A percentile compares a stretch with the other conserved stretches of the same genome.
These are phyloP conservation scores for Protomyctophum bolini DNA, from an alignment of 2,113 vertebrate genomes.

Conservation along the genomic window DNA sequence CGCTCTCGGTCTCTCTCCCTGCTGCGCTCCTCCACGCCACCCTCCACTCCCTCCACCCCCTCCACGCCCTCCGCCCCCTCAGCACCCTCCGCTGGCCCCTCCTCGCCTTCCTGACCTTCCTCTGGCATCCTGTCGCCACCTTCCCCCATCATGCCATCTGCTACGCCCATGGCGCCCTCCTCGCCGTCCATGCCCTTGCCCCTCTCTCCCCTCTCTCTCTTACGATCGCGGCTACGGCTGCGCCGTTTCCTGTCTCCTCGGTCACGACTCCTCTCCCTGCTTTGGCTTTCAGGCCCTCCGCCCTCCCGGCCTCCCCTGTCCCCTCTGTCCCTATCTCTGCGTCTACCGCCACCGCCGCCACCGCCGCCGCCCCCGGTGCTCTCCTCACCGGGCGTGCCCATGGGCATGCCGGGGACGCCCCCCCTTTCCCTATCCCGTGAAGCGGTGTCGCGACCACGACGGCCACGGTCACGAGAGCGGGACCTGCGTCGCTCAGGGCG, in stretches of 20 bases:
- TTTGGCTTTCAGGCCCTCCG: conserved; percentile 62
- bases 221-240: conserved; percentile 77
- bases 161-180: conserved; percentile 63
- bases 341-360: conserved; percentile 60
- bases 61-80: conserved; percentile 58
- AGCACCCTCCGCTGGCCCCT: neutral
- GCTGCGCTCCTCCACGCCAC: conserved; percentile 60
- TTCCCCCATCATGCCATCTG: conserved; percentile 55
- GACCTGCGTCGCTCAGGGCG: conserved; percentile 78
- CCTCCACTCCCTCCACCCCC: conserved; percentile 69
- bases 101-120: conserved; percentile 2
- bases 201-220: conserved; percentile 81
- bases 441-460: conserved; percentile 77
- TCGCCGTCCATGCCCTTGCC: conserved; percentile 76
- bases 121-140: conserved; percentile 57
- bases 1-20: conserved; percentile 76
- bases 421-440: conserved; percentile 75
- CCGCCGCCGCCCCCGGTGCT: conserved; percentile 44
- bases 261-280: conserved; percentile 78
- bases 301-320: conserved; percentile 13
- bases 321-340: conserved; percentile 66
- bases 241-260: conserved; percentile 72
- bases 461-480: conserved; percentile 84
- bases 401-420: neutral
- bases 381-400: conserved; percentile 28